These are phyloP conservation scores for Microchrysa polita DNA, from an alignment of 2,888 invertebrate species.

Conservation along the genomic window DNA sequence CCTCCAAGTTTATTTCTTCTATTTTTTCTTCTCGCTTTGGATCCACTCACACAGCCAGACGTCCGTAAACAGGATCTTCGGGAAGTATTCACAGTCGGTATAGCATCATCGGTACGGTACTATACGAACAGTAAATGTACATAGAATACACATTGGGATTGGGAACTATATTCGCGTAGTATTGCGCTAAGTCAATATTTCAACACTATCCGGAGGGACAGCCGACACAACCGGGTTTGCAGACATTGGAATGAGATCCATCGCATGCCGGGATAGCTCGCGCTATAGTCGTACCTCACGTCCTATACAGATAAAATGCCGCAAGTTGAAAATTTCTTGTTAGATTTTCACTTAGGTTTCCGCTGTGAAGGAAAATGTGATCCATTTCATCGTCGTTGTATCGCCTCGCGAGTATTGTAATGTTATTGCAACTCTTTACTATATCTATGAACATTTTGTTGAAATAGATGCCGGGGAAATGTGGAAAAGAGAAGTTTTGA, in stretches of 20 bases:
- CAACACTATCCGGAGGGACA: not conserved
- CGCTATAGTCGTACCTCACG: too few species aligned
- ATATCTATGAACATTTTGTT: slow-evolving; percentile 30
- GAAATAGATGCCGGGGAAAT: slow-evolving; percentile 17
- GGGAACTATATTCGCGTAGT: not conserved
- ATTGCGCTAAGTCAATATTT: slow-evolving; percentile 24
- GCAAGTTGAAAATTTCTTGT: slow-evolving; percentile 16
- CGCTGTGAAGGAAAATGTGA: not conserved
- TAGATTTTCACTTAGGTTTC: slow-evolving; percentile 14
- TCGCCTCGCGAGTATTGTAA: slow-evolving; percentile 34
- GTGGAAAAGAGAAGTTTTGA: slow-evolving; percentile 1
- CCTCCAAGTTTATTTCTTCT: too few species aligned
- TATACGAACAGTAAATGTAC: not conserved
- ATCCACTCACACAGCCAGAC: too few species aligned
- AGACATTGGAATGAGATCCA: not conserved
- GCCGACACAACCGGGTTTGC: too few species aligned
- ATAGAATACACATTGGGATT: not conserved
- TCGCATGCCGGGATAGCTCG: not conserved
- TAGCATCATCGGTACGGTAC: not conserved
- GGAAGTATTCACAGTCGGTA: not conserved
- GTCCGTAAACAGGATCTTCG: too few species aligned
- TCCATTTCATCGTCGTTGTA: too few species aligned
- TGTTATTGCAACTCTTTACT: slow-evolving; percentile 29
- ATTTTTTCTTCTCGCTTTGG: not conserved
- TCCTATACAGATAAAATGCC: slow-evolving; percentile 14